A percentile compares a stretch with the other conserved stretches of the same genome.
These are phyloP conservation scores for Kryptopterus vitreolus DNA, from an alignment of 2,797 vertebrate genomes.

Conservation along the genomic window DNA sequence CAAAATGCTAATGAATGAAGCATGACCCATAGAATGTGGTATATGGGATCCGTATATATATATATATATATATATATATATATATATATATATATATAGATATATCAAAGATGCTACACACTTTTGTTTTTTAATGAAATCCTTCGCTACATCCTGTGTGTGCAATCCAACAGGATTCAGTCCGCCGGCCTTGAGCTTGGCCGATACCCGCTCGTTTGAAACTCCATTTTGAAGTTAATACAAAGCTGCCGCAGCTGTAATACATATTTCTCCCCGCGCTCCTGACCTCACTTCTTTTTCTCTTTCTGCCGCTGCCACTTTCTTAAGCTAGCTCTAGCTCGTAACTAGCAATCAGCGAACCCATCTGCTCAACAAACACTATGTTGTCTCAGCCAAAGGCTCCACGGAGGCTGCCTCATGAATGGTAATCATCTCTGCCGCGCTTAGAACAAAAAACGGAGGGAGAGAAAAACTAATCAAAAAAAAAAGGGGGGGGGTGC, in stretches of 20 bases:
- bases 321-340: slow-evolving; percentile 20
- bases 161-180: neutral
- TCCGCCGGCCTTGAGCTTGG: neutral
- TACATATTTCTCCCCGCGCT: neutral
- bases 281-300: slow-evolving; percentile 7
- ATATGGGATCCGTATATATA: too few relatives aligned
- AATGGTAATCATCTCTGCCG: slow-evolving; percentile 42
- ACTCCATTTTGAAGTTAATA: slow-evolving; percentile 5
- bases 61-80: neutral
- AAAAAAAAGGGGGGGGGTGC: neutral
- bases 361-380: slow-evolving; percentile 47
- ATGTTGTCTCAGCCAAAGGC: slow-evolving; percentile 30
- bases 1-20: neutral
- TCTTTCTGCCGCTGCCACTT: neutral
- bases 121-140: neutral
- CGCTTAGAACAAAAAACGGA: slow-evolving; percentile 20
- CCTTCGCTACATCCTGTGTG: neutral
- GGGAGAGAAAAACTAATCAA: slow-evolving; percentile 33
- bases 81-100: neutral
- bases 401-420: slow-evolving; percentile 37
- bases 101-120: neutral
- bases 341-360: slow-evolving; percentile 42
- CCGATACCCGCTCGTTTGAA: neutral
- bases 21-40: neutral
- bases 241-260: slow-evolving; percentile 21